These are phyloP conservation scores for Sacculina carcini DNA, from an alignment of 2,888 invertebrate species.

Conservation along the genomic window DNA sequence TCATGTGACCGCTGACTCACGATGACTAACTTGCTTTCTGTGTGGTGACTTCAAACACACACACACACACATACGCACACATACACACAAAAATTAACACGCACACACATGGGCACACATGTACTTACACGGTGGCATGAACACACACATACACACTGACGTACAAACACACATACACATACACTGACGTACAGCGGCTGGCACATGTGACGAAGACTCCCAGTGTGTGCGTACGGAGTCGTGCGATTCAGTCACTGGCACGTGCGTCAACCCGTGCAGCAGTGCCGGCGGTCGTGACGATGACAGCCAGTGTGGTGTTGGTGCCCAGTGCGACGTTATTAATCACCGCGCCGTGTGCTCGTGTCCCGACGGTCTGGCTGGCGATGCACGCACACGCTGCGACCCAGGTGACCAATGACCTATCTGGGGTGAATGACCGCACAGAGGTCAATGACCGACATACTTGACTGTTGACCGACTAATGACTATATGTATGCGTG, in stretches of 20 bases:
- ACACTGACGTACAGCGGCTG: not conserved
- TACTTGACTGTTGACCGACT: too few species aligned
- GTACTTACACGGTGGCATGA: not conserved
- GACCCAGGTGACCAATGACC: constrained; percentile 1
- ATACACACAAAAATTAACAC: not conserved
- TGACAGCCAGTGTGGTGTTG: constrained; percentile 46
- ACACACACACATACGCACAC: not conserved
- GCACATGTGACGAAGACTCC: not conserved
- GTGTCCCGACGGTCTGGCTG: constrained; percentile 38
- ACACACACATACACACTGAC: not conserved
- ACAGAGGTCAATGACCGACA: too few species aligned
- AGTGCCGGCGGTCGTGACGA: too few species aligned
- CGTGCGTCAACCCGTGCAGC: not conserved
- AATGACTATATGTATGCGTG: too few species aligned
- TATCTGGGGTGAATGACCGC: too few species aligned
- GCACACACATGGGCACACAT: not conserved
- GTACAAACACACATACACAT: not conserved
- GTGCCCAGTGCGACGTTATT: constrained; percentile 41
- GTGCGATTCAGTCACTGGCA: not conserved
- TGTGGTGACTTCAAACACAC: not conserved
- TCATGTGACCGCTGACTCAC: not conserved
- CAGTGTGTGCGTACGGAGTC: not conserved
- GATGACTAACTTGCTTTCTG: not conserved
- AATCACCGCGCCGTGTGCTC: constrained; percentile 53
- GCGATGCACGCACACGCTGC: constrained; percentile 28